Evolutionary conservation across 2,797 vertebrate species (phyloP), one percentile per base, ranked within the genome.

Genomic region (Coreius guichenoti): DNA sequence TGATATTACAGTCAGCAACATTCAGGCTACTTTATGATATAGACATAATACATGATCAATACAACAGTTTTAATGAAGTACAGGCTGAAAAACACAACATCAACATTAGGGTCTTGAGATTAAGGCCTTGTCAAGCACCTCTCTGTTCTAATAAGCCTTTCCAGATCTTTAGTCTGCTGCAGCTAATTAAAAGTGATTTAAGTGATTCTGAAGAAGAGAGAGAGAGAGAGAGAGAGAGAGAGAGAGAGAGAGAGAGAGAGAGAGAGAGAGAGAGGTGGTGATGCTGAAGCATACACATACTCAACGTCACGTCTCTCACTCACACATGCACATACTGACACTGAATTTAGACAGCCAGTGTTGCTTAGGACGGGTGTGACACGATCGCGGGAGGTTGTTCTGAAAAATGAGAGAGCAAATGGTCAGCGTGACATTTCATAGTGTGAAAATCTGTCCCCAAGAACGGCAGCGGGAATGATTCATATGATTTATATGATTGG

Each of bases 361-460:
- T 17, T 82, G 45, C 23, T 83, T 12, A 23, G 47, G 47, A 69
- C 17, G 33, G n/a, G 73, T 84, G 82, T 33, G 74, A 78, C 82
- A 77, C 49, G 82, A 84, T 83, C 56, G 47, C 23, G 21, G 17
- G 65, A 78, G 47, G 61, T 78, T 74, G 51, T 78, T 61, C 54
- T 47, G 33, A 45, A 58, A 78, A 78, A 33, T 69, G 63, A 54
- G 21, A 65, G 82, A 61, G 83, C 65, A 79, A 78, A 79, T 72
- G 75, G 65, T 70, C 83, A 72, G 49, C 9, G 8, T 84, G 83
- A 84, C 75, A 84, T 84, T 84, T 84, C 74, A 70, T 58, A 21
- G 75, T 70, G 83, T 79, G 75, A 84, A 84, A 79, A 79, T 84
- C 74, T 84, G 61, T 84, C 75, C 5, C n/a, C 17, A 8, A n/a